These are phyloP conservation scores for Glossophaga mutica DNA, from an alignment of 2,797 vertebrate species.

Conservation along the genomic window DNA sequence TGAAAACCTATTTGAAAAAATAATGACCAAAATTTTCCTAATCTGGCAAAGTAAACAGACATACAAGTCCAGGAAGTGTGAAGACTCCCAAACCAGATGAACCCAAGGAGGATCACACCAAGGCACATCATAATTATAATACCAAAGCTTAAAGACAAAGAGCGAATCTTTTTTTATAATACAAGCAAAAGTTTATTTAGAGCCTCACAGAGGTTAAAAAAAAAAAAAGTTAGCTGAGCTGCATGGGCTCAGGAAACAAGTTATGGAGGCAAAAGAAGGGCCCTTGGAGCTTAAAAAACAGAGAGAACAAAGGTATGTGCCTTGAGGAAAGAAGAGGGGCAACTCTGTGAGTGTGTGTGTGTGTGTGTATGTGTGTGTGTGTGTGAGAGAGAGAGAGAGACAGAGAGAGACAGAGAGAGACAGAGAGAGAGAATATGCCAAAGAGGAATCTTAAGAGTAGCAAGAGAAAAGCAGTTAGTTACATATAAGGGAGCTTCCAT, in stretches of 20 bases:
- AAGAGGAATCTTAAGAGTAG: not conserved
- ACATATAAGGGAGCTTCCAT: not conserved
- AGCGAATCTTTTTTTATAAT: not conserved
- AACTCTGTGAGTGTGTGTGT: too few species aligned
- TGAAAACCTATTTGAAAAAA: not conserved
- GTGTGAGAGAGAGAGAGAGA: not conserved
- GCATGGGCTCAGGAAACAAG: not conserved
- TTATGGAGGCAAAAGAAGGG: not conserved
- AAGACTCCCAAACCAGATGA: not conserved
- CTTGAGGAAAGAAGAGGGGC: not conserved
- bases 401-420: too few species aligned
- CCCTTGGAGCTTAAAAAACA: not conserved
- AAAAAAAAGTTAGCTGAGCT: not conserved
- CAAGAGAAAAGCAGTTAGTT: not conserved
- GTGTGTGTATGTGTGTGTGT: too few species aligned
- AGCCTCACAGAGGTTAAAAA: not conserved
- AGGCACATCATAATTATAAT: not conserved
- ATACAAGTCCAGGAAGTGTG: not conserved
- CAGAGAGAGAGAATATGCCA: too few species aligned
- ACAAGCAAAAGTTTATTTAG: not conserved
- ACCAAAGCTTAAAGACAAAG: not conserved
- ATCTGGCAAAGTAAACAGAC: not conserved
- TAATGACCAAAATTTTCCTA: not conserved
- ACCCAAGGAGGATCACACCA: not conserved
- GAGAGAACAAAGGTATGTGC: not conserved